Base-by-base conservation (phyloP, 1,140 invertebrate genomes). In the Drosophila fuyamai region DNA sequence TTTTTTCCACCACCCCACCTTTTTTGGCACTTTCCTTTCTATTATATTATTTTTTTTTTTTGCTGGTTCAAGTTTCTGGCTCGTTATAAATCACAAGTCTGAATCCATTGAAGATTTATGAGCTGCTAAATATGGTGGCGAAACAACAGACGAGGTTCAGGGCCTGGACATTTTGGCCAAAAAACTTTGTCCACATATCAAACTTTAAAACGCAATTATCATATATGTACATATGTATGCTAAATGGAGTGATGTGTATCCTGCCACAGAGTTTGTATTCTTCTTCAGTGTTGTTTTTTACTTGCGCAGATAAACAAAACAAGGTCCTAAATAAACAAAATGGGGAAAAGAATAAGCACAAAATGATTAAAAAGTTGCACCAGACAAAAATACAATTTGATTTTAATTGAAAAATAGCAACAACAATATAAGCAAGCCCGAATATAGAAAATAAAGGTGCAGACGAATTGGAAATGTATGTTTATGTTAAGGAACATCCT, bases 361-460 rank as follows among this genome's bases (percentile, higher is more conserved):
- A 84, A 76, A 58, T 67, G 36, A 67, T 63, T 60, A 41, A 74
- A 78, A 78, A 38, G 48, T 35, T 57, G n/a, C 40, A 35, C 50
- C 67, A 88, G 76, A 75, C 65, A 68, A 79, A 88, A 88, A 77
- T 72, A 78, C 65, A 61, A 78, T 72, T 83, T 77, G 63, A 48
- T 78, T 84, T 89, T 89, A 88, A 88, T 88, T 88, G 76, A 83
- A 89, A 88, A 83, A 80, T 60, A 74, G 73, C 81, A 83, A 35
- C 16, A 65, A 51, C 47, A 68, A 53, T 51, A 13, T 18, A 16
- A 46, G 29, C n/a, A 14, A 51, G 27, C 1, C 41, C 3, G 54
- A 23, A 14, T 50, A 35, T 35, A 12, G 41, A 54, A 35, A 23
- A 29, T 13, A 53, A 53, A 65, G 23, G 40, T 46, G 60, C 41